These are phyloP conservation scores for Drosophila meridiana DNA, from an alignment of 2,888 invertebrate genomes.

Conservation along the genomic window DNA sequence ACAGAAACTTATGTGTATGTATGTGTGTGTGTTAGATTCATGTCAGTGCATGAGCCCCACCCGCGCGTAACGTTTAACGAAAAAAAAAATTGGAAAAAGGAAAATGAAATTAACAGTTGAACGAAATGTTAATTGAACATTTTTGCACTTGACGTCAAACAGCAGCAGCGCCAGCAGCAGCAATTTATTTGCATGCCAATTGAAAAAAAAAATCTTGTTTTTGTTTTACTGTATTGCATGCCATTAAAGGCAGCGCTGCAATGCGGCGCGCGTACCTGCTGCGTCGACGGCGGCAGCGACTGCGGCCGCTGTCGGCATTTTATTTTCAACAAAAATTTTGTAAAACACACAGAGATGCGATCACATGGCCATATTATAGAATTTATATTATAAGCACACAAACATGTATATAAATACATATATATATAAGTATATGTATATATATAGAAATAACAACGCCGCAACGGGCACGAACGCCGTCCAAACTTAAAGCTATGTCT, in stretches of 20 bases:
- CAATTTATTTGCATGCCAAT: slow-evolving; percentile 47
- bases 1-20: slow-evolving; percentile 3
- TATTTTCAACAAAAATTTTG: slow-evolving; percentile 38
- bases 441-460: slow-evolving; percentile 64
- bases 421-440: slow-evolving; percentile 20
- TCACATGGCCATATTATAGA: slow-evolving; percentile 60
- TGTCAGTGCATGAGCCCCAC: slow-evolving; percentile 44
- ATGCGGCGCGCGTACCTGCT: slow-evolving; percentile 24
- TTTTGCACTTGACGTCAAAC: slow-evolving; percentile 63
- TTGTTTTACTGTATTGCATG: slow-evolving; percentile 30
- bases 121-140: slow-evolving; percentile 60
- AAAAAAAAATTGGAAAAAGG: slow-evolving; percentile 6
- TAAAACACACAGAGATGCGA: slow-evolving; percentile 34
- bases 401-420: slow-evolving; percentile 21
- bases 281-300: slow-evolving; percentile 10
- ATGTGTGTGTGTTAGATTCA: slow-evolving; percentile 23
- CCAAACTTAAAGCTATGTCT: slow-evolving; percentile 68
- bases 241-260: slow-evolving; percentile 47
- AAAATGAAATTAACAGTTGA: slow-evolving; percentile 53
- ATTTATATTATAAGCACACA: slow-evolving; percentile 35
- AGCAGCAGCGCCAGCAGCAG: slow-evolving; percentile 16
- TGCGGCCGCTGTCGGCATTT: slow-evolving; percentile 37
- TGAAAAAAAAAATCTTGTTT: slow-evolving; percentile 31
- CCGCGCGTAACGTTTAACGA: slow-evolving; percentile 32
- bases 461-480: slow-evolving; percentile 46